These are phyloP conservation scores for Pangasius krempfi DNA, from an alignment of 2,797 vertebrate genomes.

Conservation along the genomic window DNA sequence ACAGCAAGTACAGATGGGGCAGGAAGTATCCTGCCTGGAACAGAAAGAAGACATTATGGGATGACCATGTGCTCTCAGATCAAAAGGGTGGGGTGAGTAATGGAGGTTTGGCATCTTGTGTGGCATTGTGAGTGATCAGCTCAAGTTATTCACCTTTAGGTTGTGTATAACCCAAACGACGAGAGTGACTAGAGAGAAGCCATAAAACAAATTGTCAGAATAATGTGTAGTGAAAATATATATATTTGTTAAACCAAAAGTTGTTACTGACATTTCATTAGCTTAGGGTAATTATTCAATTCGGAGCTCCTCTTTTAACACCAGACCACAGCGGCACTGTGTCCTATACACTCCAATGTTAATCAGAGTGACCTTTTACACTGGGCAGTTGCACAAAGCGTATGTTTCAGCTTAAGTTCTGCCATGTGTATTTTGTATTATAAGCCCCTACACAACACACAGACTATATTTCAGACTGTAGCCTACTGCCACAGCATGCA, in stretches of 20 bases:
- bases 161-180: background rate
- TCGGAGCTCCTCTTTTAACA: background rate
- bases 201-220: too few species aligned
- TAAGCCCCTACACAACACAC: background rate
- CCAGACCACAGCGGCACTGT: background rate
- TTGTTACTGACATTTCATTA: background rate
- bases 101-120: background rate
- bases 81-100: slow-evolving; percentile 20
- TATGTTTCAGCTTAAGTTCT: background rate
- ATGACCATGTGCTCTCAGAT: slow-evolving; percentile 22
- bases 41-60: slow-evolving; percentile 35
- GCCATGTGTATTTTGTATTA: background rate
- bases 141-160: background rate
- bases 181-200: background rate
- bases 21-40: slow-evolving; percentile 34
- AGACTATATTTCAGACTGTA: background rate
- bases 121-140: background rate
- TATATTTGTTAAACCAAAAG: too few species aligned
- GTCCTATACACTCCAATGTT: background rate
- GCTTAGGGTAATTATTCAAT: background rate
- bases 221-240: background rate
- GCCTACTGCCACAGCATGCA: background rate
- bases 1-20: slow-evolving; percentile 31
- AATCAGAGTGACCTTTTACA: background rate
- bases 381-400: background rate